Evolutionary conservation across 2,797 vertebrate species (phyloP).

Genomic region (Pangasius larnaudii): DNA sequence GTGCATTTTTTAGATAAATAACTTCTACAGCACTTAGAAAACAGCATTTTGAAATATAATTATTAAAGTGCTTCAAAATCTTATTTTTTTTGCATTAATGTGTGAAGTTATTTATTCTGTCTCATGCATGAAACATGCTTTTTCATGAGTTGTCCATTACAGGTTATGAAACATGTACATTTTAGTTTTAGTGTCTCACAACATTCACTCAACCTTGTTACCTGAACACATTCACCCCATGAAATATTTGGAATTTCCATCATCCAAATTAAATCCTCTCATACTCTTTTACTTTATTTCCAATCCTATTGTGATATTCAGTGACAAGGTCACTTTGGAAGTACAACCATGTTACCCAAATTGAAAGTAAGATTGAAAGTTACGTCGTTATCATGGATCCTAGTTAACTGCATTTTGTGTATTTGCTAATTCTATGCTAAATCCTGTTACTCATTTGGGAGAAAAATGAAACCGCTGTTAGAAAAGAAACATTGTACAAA

Average conservation of each 20-base stretch:
- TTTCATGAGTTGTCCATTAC: neutral
- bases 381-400: neutral
- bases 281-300: neutral
- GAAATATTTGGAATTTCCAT: neutral
- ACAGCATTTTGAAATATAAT: neutral
- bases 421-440: neutral
- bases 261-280: neutral
- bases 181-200: neutral
- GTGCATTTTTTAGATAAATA: no score
- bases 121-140: neutral
- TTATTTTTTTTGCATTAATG: neutral
- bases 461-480: no score
- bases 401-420: neutral
- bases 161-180: neutral
- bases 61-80: neutral
- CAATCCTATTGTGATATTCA: neutral
- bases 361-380: neutral
- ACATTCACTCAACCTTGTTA: neutral
- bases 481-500: no score
- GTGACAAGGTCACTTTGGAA: neutral
- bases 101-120: neutral
- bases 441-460: no score
- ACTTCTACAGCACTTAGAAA: no score
- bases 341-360: neutral
- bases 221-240: neutral